Conservation (phyloP, 2,113 vertebrate genomes). For the Odobenus rosmarus region DNA sequence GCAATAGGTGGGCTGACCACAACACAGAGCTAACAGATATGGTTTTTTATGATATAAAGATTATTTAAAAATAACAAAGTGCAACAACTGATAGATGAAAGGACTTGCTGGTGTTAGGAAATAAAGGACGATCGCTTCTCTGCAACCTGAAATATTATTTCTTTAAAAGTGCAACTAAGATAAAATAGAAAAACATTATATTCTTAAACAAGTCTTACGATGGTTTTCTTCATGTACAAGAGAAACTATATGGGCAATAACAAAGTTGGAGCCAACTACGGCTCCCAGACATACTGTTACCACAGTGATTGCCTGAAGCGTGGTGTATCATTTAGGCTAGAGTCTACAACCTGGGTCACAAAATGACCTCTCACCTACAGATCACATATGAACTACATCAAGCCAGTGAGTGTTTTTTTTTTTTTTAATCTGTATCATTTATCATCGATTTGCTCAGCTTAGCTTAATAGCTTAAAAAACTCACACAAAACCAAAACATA, state of each 20-base stretch:
- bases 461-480: slow-evolving; percentile 77
- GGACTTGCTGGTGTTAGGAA: not conserved
- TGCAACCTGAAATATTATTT: slow-evolving; percentile 17
- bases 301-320: slow-evolving; percentile 39
- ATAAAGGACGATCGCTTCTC: not conserved
- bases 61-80: not conserved
- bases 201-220: slow-evolving; percentile 43
- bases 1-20: not conserved
- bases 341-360: slow-evolving; percentile 51
- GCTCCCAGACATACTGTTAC: slow-evolving; percentile 35
- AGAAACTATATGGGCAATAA: slow-evolving; percentile 59
- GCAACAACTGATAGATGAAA: not conserved
- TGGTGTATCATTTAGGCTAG: slow-evolving; percentile 45
- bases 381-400: slow-evolving; percentile 62
- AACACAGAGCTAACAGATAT: not conserved
- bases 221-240: slow-evolving; percentile 16
- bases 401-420: slow-evolving; percentile 29
- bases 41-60: slow-evolving; percentile 18
- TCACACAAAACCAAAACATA: slow-evolving; percentile 63
- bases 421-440: slow-evolving; percentile 69
- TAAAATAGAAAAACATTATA: slow-evolving; percentile 44
- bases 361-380: slow-evolving; percentile 60
- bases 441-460: slow-evolving; percentile 82
- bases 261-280: slow-evolving; percentile 64
- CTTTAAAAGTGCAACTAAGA: slow-evolving; percentile 50